Base-by-base conservation (phyloP, 2,797 vertebrate species). In the Amblyraja radiata region DNA sequence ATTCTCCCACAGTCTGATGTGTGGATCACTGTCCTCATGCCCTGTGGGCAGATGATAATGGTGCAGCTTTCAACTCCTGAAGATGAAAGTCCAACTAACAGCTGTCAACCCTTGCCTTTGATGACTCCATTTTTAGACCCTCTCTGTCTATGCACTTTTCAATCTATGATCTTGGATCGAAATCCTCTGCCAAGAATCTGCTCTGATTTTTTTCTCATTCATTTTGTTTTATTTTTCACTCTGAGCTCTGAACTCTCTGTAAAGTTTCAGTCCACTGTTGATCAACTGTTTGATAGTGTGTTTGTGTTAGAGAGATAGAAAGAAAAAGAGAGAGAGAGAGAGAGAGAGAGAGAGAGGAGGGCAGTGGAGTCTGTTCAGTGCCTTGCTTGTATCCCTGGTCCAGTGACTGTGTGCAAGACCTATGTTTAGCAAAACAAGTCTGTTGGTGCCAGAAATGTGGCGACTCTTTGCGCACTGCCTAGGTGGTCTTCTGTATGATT, bases 61-160 rank as follows among this genome's bases (percentile, higher is more conserved):
- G 58, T 84, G 81, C 61, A 28, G 25, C 81, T 28, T 84, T 84
- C 81, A 61, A n/a, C 80, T 58, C 23, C 2, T 84, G 81, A 84
- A 61, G 81, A 84, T 61, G 10, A 61, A 84, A 84, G 81, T 23
- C 25, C 81, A 84, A 61, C 54, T 32, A 78, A 78, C n/a, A 36
- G 77, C 77, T 78, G 77, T 78, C 77, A 78, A 9, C 77, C n/a
- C 81, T 61, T 84, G 81, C 23, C 81, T 84, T 84, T 84, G 81
- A 84, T 61, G 25, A n/a, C 81, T 84, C 81, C 7, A 84, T 84
- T 61, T 84, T 84, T 58, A 54, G 81, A 28, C 81, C 14, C 46
- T 10, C 80, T 83, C 18, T 58, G 80, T 54, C 39, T 58, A 83
- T 54, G 9, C 39, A 9, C 39, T 8, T 25, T 23, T 16, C 39